Evolutionary conservation across 2,113 vertebrate species (phyloP).

Genomic region (Globicephala melas): DNA sequence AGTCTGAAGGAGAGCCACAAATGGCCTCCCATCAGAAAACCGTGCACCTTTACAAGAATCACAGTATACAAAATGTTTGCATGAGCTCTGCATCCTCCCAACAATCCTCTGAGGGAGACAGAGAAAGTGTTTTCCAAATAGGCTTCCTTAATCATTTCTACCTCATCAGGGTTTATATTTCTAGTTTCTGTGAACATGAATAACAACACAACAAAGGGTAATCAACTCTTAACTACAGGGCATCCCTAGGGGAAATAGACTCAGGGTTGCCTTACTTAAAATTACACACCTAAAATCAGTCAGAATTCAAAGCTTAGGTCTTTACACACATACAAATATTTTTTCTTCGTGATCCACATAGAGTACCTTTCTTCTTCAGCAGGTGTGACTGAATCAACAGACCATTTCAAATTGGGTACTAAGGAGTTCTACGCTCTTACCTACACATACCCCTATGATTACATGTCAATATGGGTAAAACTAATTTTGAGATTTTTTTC

Average conservation of each 20-base stretch:
- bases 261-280: background rate
- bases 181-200: background rate
- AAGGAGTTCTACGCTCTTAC: background rate
- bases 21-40: background rate
- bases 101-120: background rate
- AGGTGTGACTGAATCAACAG: background rate
- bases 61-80: background rate
- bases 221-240: background rate
- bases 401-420: background rate
- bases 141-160: background rate
- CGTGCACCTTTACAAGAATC: background rate
- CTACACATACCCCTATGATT: background rate
- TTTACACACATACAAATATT: background rate
- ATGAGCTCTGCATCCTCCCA: background rate
- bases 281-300: background rate
- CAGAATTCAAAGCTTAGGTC: background rate
- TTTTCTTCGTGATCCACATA: background rate
- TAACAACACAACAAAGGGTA: slow-evolving; percentile 10
- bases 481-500: background rate
- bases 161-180: background rate
- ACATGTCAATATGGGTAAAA: background rate
- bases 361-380: background rate
- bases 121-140: background rate
- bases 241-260: background rate
- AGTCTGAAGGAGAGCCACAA: background rate